Evolutionary conservation across 2,113 vertebrate genomes (phyloP).

Genomic region (Leucoraja erinaceus): DNA sequence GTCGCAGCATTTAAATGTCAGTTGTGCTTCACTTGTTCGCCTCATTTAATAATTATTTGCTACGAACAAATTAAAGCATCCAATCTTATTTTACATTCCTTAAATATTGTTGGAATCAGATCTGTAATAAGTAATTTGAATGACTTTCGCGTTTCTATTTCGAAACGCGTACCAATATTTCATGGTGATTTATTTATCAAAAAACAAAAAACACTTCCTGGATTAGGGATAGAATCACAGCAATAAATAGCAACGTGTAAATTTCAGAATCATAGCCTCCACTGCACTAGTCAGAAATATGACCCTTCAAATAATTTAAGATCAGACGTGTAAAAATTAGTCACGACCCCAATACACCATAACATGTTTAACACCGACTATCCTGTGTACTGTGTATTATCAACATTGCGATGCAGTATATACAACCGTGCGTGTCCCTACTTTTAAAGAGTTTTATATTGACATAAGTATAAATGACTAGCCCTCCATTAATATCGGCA

Average conservation of each 20-base stretch:
- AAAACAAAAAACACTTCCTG: neutral
- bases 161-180: neutral
- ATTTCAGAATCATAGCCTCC: neutral
- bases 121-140: neutral
- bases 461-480: neutral
- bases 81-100: neutral
- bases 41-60: neutral
- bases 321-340: neutral
- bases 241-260: neutral
- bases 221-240: neutral
- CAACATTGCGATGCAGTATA: neutral
- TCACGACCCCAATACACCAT: neutral
- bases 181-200: neutral
- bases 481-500: neutral
- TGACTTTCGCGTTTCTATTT: neutral
- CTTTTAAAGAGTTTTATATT: neutral
- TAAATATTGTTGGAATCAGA: neutral
- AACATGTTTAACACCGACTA: neutral
- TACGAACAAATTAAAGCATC: neutral
- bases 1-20: neutral
- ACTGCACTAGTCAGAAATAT: neutral
- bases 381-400: neutral
- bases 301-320: neutral
- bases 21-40: neutral
- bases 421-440: neutral